These are phyloP conservation scores for Ailuropoda melanoleuca DNA, from an alignment of 2,113 vertebrate species.

Conservation along the genomic window DNA sequence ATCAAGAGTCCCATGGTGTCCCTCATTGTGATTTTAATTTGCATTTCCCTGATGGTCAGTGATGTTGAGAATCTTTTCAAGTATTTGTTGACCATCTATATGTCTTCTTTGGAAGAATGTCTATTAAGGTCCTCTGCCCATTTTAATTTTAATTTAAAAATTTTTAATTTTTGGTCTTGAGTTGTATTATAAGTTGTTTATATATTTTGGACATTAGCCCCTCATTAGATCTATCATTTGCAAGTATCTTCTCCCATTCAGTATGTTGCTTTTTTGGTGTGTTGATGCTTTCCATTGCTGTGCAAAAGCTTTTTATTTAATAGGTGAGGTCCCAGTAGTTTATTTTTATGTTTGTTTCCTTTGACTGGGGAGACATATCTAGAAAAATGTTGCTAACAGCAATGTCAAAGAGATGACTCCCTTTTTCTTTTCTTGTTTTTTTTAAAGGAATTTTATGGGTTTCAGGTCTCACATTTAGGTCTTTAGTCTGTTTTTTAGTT, in stretches of 20 bases:
- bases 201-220: background rate
- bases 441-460: background rate
- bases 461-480: background rate
- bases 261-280: background rate
- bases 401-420: background rate
- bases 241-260: background rate
- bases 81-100: background rate
- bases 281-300: background rate
- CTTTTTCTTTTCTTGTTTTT: background rate
- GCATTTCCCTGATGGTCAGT: background rate
- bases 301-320: background rate
- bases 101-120: background rate
- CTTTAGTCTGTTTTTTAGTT: background rate
- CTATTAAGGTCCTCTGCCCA: background rate
- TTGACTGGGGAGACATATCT: background rate
- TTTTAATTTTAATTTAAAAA: background rate
- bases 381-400: background rate
- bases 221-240: background rate
- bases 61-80: background rate
- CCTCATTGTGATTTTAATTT: background rate
- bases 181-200: background rate
- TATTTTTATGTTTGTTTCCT: background rate
- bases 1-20: background rate
- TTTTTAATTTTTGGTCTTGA: background rate
- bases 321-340: background rate